Evolutionary conservation across 2,113 vertebrate species (phyloP), one percentile per base, ranked within the genome.

Genomic region (Scomber scombrus): DNA sequence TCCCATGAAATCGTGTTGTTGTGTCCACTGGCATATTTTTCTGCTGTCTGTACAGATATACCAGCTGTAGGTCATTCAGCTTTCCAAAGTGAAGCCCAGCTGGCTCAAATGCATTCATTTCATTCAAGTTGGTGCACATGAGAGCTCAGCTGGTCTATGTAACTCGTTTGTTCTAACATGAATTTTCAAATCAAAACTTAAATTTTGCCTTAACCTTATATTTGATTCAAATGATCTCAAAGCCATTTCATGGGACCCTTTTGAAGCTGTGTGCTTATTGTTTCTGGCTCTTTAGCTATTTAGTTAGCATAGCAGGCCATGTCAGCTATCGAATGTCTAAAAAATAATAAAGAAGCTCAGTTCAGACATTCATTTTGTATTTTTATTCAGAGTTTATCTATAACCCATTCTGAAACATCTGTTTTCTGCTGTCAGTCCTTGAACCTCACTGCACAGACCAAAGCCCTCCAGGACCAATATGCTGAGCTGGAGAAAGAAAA

Each of bases 391-490:
- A 77, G 60, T 75, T 5, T 11, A 58, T 60, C 6, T 46, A 18
- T 58, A 23, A 54, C 11, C 3, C 16, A 1, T 16, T 51, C 10
- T 50, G 26, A 74, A 73, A 69, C 16, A 0, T 68, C 10, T 72
- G 40, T 86, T 40, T 68, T 72, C 45, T 45, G 58, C 51, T 89
- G 57, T 26, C 69, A 99, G 98, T 86, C 91, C 56, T 88, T 91
- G 0, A 95, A 95, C 85, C 64, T 95, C 66, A 81, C 95, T 0
- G 88, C 93, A 63, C 97, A 98, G 93, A 85, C 96, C 74, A 97
- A 94, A 94, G 93, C 86, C 10, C 88, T 99, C 52, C 76, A 96
- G 92, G 96, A 97, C 73, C 96, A 97, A 91, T 99, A 96, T 78
- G 91, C 85, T 65, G 95, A 94, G 72, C 91, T 98, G 91, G 96